These are phyloP conservation scores for Chlorops oryzae DNA, from an alignment of 1,140 invertebrate genomes.

Conservation along the genomic window DNA sequence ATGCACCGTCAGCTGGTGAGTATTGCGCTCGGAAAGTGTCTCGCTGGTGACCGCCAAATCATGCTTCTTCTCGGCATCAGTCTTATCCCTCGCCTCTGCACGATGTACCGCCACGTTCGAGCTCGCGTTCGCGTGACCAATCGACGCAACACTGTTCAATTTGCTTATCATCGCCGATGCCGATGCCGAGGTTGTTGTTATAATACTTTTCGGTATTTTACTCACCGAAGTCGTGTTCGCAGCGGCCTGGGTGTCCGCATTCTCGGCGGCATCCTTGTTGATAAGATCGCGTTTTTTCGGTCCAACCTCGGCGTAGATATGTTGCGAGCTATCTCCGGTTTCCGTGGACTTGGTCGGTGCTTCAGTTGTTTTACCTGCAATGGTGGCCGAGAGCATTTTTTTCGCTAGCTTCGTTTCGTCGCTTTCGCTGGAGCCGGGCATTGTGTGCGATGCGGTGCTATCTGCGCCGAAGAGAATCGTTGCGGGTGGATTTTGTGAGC, in stretches of 20 bases:
- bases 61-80: conserved; percentile 25
- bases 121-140: conserved; percentile 5
- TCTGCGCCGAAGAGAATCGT: not conserved
- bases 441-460: not conserved
- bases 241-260: conserved; percentile 14
- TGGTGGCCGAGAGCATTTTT: conserved; percentile 27
- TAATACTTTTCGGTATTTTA: conserved; percentile 41
- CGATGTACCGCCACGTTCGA: not conserved
- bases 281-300: conserved; percentile 35
- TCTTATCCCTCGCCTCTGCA: not conserved
- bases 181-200: conserved; percentile 33
- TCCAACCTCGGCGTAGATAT: conserved; percentile 42
- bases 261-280: conserved; percentile 16
- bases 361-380: conserved; percentile 25
- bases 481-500: conserved; percentile 11
- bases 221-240: conserved; percentile 27
- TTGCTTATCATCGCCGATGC: conserved; percentile 35
- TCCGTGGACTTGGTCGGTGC: conserved; percentile 23
- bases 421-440: conserved; percentile 28
- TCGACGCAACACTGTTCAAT: conserved; percentile 15
- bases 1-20: conserved; percentile 56
- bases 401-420: conserved; percentile 45
- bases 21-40: conserved; percentile 36
- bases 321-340: conserved; percentile 34
- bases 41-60: conserved; percentile 37